Base-by-base conservation (phyloP, 2,113 vertebrate genomes). In the Procavia capensis region DNA sequence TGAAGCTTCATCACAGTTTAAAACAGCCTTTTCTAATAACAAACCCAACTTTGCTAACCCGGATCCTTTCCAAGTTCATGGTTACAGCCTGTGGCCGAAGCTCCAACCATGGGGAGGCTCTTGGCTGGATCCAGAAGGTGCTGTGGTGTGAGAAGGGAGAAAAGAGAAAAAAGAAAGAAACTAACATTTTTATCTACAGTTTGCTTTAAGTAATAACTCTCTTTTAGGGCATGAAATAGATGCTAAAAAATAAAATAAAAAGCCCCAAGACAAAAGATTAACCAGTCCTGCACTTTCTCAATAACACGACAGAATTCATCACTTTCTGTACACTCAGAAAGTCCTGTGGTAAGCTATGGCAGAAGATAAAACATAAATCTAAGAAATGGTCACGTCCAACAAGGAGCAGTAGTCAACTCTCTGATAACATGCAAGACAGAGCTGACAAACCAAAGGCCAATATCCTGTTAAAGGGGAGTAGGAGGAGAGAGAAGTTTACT, bases 1-100 rank as follows among this genome's bases (percentile, higher is more conserved):
- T 85, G 78, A 94, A 91, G 27, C 19, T 80, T 89, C 57, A 24
- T 61, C 61, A 74, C 80, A 85, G n/a, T 74, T 83, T 25, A 25
- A 76, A 94, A 61, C 13, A 81, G 54, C 31, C 27, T 68, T 91
- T 93, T 81, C 61, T 85, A 59, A 66, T 50, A 63, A 68, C 43
- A 61, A 89, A 95, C 70, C 2, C 50, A 29, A 22, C 34, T 74
- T 72, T 63, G 45, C 50, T 79, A 61, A 80, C 50, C 88, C 81
- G 1, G 1, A 39, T 29, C 34, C 59, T 96, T 66, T 27, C 25
- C 24, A 61, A 47, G 50, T 29, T 29, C 6, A 36, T 75, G 76
- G 41, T 29, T 76, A 78, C 5, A 63, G 43, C 34, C 79, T 63
- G 17, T 64, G 43, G 61, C 70, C 25, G 19, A 64, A 9, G 14